phyloP scores from a whole-genome alignment of 2,888 invertebrate species.

The Pimpla rufipes region DNA sequence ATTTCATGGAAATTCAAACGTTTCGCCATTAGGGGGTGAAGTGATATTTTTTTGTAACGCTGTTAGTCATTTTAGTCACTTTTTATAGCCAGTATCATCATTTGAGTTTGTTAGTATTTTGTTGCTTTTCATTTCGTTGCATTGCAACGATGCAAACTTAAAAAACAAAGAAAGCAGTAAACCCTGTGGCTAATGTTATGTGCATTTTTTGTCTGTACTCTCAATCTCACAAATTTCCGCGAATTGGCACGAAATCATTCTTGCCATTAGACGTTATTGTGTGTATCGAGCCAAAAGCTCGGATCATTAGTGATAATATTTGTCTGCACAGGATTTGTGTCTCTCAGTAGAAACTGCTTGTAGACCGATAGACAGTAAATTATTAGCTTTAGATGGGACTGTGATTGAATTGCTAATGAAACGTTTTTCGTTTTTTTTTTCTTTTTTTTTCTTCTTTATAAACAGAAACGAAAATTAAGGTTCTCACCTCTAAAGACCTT shows the following conservation, averaged over 20 bases:
- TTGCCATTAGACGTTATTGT: neutral
- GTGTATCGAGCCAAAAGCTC: neutral
- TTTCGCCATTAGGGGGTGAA: no score
- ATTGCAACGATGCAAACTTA: no score
- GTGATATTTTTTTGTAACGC: no score
- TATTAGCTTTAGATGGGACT: neutral
- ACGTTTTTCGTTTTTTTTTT: slow-evolving; percentile 16
- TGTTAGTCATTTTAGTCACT: no score
- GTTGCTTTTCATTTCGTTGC: no score
- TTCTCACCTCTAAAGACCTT: slow-evolving; percentile 72
- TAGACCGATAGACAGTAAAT: neutral
- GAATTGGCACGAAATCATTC: slow-evolving; percentile 7
- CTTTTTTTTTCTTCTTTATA: slow-evolving; percentile 16
- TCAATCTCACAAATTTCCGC: slow-evolving; percentile 18
- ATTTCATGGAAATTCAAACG: no score
- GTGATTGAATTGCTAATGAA: neutral
- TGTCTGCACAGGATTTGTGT: neutral
- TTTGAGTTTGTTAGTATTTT: no score
- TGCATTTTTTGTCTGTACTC: neutral
- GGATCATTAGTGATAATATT: neutral
- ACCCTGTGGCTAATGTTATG: neutral
- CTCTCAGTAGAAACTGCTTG: neutral
- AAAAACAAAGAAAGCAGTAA: no score
- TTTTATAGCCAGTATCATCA: no score
- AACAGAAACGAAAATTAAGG: slow-evolving; percentile 74